Conservation (phyloP, 2,888 invertebrate species). For the Stenolophus ochropezus region DNA sequence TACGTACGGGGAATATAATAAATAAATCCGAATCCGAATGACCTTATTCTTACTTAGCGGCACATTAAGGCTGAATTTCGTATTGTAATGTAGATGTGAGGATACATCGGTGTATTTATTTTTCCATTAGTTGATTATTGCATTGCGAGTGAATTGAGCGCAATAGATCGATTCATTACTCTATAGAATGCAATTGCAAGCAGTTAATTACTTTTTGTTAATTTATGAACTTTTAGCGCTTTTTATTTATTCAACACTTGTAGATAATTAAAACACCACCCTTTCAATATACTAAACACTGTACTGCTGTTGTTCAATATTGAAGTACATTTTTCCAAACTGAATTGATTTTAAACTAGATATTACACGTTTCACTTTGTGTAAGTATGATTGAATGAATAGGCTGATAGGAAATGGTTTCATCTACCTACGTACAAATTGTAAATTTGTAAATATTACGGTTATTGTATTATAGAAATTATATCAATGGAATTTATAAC, state of each 20-base stretch:
- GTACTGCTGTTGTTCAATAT: too few species aligned
- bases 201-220: conserved; percentile 25
- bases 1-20: conserved; percentile 11
- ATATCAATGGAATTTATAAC: too few species aligned
- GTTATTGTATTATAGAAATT: too few species aligned
- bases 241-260: conserved; percentile 12
- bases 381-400: neutral
- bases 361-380: neutral
- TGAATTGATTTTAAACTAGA: neutral
- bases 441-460: too few species aligned
- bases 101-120: conserved; percentile 31
- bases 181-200: conserved; percentile 10
- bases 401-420: neutral
- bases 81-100: neutral
- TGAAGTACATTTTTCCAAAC: neutral
- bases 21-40: conserved; percentile 14
- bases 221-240: conserved; percentile 36
- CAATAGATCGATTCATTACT: conserved; percentile 32
- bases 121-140: conserved; percentile 40
- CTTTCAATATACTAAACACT: neutral
- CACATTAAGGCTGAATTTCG: conserved; percentile 14
- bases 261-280: conserved; percentile 9
- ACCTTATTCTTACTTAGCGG: neutral
- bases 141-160: conserved; percentile 28
- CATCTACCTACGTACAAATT: too few species aligned